Evolutionary conservation across 2,113 vertebrate genomes (phyloP).

Genomic region (Melanerpes aurifrons): DNA sequence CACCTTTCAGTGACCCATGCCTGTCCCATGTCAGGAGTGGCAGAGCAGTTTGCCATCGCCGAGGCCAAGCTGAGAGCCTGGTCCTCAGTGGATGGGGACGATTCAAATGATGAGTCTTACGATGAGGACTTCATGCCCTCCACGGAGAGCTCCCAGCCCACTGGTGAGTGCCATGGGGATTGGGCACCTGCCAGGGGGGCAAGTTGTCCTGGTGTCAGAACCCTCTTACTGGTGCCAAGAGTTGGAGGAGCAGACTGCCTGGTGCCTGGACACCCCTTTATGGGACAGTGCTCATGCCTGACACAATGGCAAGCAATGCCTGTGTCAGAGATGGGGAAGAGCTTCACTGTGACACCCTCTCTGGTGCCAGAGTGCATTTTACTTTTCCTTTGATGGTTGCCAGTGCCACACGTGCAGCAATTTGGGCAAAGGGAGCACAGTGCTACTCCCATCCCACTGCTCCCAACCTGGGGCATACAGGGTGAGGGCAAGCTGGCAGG

Average conservation of each 20-base stretch:
- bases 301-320: neutral
- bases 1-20: rapidly evolving
- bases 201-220: neutral
- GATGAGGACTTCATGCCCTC: constrained; percentile 90
- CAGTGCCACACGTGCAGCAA: rapidly evolving
- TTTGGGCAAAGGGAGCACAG: neutral
- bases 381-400: neutral
- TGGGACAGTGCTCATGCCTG: neutral
- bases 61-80: constrained; percentile 97
- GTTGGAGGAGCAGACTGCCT: neutral
- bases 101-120: constrained; percentile 94
- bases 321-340: rapidly evolving
- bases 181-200: rapidly evolving
- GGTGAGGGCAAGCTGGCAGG: neutral
- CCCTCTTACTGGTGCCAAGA: neutral
- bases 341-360: rapidly evolving
- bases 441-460: neutral
- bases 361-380: rapidly evolving
- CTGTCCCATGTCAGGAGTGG: constrained; percentile 54
- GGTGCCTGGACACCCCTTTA: neutral
- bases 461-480: rapidly evolving
- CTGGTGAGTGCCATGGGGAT: constrained; percentile 73
- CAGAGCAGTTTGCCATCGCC: constrained; percentile 95
- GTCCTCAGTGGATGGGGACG: constrained; percentile 95
- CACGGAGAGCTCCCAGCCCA: constrained; percentile 79